These are phyloP conservation scores for Sebastes reedi DNA, from an alignment of 2,797 vertebrate species.

Conservation along the genomic window DNA sequence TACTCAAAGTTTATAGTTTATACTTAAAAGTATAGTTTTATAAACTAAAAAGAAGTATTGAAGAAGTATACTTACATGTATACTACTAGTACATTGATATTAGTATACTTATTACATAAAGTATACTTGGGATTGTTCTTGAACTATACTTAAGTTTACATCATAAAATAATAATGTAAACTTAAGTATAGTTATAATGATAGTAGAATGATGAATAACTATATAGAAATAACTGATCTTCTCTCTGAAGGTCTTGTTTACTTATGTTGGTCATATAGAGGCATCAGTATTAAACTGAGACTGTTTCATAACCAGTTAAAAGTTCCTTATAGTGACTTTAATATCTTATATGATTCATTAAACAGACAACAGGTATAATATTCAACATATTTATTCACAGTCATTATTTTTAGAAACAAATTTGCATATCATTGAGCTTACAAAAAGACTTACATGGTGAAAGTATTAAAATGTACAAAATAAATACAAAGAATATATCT, in stretches of 20 bases:
- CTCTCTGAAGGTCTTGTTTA: not conserved
- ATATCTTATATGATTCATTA: not conserved
- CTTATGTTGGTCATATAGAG: not conserved
- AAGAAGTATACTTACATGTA: too few relatives aligned
- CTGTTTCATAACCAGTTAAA: not conserved
- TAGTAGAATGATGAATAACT: not conserved
- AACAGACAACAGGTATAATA: not conserved
- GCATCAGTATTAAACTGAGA: not conserved
- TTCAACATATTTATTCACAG: not conserved
- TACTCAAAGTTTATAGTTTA: too few relatives aligned
- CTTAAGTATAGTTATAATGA: too few relatives aligned
- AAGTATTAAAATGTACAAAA: slow-evolving; percentile 53
- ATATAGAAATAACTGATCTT: not conserved
- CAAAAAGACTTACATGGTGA: slow-evolving; percentile 34
- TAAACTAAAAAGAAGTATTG: too few relatives aligned
- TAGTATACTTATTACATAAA: too few relatives aligned
- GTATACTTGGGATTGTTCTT: too few relatives aligned
- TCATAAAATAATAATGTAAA: too few relatives aligned
- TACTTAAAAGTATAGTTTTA: too few relatives aligned
- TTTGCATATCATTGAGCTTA: slow-evolving; percentile 26
- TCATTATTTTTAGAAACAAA: slow-evolving; percentile 1
- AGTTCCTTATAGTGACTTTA: not conserved
- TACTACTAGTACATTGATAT: too few relatives aligned
- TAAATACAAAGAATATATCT: slow-evolving; percentile 58
- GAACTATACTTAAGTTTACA: too few relatives aligned